These are phyloP conservation scores for Papilio polytes DNA, from an alignment of 1,140 invertebrate species.

Conservation along the genomic window DNA sequence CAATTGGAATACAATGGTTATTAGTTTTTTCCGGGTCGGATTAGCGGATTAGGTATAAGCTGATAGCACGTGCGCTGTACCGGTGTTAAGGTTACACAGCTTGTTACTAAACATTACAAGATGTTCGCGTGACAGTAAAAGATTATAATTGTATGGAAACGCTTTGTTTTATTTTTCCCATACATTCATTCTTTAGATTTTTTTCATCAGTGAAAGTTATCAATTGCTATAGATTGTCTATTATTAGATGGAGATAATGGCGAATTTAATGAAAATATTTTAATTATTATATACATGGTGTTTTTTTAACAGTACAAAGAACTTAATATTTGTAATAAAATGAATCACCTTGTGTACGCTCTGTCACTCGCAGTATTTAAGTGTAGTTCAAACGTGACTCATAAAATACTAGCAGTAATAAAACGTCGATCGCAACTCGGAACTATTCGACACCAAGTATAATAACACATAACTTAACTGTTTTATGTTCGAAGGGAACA, in stretches of 20 bases:
- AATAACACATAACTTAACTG: slow-evolving; percentile 59
- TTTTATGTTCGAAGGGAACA: slow-evolving; percentile 55
- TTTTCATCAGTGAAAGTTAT: slow-evolving; percentile 2
- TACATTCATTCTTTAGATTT: neutral
- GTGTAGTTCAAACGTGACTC: slow-evolving; percentile 47
- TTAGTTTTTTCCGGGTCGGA: slow-evolving; percentile 73
- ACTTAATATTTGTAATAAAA: no score
- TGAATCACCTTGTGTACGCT: slow-evolving; percentile 13
- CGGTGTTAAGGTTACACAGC: slow-evolving; percentile 51
- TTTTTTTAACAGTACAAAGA: no score
- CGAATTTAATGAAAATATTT: neutral
- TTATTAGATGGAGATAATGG: neutral
- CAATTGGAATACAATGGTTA: slow-evolving; percentile 70
- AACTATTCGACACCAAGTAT: slow-evolving; percentile 56
- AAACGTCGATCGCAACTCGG: slow-evolving; percentile 50
- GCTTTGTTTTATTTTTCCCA: neutral
- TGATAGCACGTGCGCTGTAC: slow-evolving; percentile 57
- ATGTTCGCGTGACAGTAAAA: neutral
- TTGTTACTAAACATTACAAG: slow-evolving; percentile 38
- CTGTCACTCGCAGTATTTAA: slow-evolving; percentile 39
- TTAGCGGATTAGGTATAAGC: slow-evolving; percentile 69
- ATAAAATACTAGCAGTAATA: slow-evolving; percentile 46
- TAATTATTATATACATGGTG: no score
- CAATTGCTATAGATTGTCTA: neutral
- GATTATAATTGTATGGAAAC: neutral